These are phyloP conservation scores for Rhabdophis nuchalis DNA, from an alignment of 2,797 vertebrate species.

Conservation along the genomic window DNA sequence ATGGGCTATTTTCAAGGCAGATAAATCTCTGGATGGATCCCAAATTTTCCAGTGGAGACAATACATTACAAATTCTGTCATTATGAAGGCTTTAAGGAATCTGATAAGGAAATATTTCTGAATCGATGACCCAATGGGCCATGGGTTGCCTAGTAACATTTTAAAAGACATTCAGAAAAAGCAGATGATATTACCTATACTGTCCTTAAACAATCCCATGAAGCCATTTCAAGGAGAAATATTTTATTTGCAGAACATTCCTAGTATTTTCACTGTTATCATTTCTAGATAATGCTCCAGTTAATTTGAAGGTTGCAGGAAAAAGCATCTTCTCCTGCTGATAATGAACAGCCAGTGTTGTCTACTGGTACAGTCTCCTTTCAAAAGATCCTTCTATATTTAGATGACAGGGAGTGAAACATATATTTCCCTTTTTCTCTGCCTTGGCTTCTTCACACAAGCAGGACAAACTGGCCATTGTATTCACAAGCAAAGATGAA, in stretches of 20 bases:
- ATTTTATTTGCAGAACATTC: neutral
- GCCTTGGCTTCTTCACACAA: neutral
- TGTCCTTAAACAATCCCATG: neutral
- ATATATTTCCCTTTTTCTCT: neutral
- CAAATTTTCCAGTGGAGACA: neutral
- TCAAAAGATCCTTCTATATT: neutral
- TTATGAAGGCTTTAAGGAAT: neutral
- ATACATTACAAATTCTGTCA: neutral
- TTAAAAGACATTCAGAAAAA: neutral
- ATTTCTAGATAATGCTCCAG: accelerated
- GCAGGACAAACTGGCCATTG: neutral
- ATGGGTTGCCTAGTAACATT: neutral
- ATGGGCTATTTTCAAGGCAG: neutral
- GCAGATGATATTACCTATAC: neutral
- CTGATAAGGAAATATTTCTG: neutral
- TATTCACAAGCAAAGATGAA: neutral
- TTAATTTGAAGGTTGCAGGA: neutral
- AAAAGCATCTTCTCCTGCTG: neutral
- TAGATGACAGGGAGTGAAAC: neutral
- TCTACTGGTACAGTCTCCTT: accelerated
- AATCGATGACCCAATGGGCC: neutral
- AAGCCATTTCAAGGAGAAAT: neutral
- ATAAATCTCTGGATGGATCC: neutral
- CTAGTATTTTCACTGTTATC: neutral
- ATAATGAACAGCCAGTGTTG: no score